These are phyloP conservation scores for Pomatorhinus ruficollis DNA, from an alignment of 2,113 vertebrate genomes.

Conservation along the genomic window DNA sequence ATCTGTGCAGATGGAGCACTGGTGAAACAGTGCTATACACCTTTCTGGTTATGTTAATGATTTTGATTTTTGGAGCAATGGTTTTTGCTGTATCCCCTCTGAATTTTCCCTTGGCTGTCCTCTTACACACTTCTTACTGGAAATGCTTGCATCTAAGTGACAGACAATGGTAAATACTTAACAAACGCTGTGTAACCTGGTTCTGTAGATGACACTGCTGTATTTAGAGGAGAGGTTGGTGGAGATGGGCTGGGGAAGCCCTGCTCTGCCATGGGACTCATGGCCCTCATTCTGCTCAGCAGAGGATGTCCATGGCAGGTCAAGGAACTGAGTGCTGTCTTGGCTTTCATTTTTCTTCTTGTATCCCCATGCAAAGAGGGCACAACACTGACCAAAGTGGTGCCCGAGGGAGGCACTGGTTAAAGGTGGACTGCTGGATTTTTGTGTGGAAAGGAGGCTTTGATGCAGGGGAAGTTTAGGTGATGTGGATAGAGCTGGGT, in stretches of 20 bases:
- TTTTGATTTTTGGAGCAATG: background rate
- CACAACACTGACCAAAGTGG: background rate
- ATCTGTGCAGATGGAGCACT: background rate
- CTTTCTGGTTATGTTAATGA: background rate
- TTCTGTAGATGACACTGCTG: background rate
- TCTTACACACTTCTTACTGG: background rate
- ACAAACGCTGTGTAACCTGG: background rate
- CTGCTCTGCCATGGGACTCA: background rate
- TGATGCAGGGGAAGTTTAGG: background rate
- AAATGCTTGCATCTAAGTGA: background rate
- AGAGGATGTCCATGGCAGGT: background rate
- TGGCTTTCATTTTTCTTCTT: background rate
- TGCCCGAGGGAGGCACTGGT: background rate
- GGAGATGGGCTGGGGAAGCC: background rate
- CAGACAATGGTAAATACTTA: background rate
- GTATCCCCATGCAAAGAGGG: rapidly evolving
- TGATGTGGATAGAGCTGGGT: background rate
- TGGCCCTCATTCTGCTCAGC: background rate
- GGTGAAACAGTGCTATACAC: background rate
- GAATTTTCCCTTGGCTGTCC: background rate
- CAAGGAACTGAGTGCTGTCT: background rate
- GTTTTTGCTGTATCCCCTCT: background rate
- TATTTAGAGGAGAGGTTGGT: background rate
- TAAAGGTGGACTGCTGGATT: rapidly evolving
- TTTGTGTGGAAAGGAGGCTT: background rate